Percentiles rank a stretch among this genome's conserved stretches.
Conservation (phyloP, 2,888 invertebrate genomes). For the Synanthedon vespiformis region DNA sequence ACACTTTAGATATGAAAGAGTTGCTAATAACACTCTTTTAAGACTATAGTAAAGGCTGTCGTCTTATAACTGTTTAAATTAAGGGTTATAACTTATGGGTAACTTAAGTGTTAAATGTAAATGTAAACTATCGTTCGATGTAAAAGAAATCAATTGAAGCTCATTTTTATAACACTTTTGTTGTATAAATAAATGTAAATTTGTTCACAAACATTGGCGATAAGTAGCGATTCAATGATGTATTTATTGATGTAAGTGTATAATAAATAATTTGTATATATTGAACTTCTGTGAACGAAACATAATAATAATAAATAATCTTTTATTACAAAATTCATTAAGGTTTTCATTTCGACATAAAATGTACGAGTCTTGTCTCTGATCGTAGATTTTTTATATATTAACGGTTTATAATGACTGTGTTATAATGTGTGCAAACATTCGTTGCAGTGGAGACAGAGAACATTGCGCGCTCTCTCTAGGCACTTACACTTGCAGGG, state of each 20-base stretch:
- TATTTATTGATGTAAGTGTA: slow-evolving; percentile 63
- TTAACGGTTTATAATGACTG: slow-evolving; percentile 37
- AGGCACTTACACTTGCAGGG: too few species aligned
- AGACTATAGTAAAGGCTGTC: too few species aligned
- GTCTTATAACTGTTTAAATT: neutral
- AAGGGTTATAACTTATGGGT: neutral
- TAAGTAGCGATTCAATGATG: slow-evolving; percentile 42
- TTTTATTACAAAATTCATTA: slow-evolving; percentile 59
- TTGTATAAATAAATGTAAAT: slow-evolving; percentile 38
- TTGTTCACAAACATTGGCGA: slow-evolving; percentile 33
- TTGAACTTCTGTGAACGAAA: slow-evolving; percentile 63
- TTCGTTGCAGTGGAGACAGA: too few species aligned
- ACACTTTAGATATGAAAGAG: too few species aligned
- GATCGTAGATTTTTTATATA: slow-evolving; percentile 21
- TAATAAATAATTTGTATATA: slow-evolving; percentile 66
- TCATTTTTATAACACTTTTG: slow-evolving; percentile 50
- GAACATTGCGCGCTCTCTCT: too few species aligned
- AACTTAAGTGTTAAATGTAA: slow-evolving; percentile 1
- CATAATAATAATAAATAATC: slow-evolving; percentile 54
- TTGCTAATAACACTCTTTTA: too few species aligned
- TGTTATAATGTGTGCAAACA: slow-evolving; percentile 6
- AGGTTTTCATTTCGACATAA: slow-evolving; percentile 47
- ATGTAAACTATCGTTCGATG: slow-evolving; percentile 30
- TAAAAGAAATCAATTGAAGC: slow-evolving; percentile 25
- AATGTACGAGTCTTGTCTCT: slow-evolving; percentile 57